Base-by-base conservation (phyloP, 2,797 vertebrate species). In the Buphagus erythrorhynchus region DNA sequence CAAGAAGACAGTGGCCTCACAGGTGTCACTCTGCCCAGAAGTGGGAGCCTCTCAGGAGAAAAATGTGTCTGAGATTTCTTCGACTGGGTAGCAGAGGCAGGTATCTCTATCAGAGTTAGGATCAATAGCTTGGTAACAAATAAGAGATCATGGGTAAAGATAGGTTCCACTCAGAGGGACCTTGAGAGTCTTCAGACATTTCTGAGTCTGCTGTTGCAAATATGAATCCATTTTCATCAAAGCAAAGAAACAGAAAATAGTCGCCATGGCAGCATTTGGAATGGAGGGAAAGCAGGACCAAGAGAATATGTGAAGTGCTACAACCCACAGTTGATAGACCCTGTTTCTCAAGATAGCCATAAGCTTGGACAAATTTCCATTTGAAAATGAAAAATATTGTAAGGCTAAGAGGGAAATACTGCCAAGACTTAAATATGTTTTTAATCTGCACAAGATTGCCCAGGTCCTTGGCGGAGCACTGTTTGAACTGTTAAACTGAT, bases 171-270 rank as follows among this genome's bases (percentile, higher is more conserved):
- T 94, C 26, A 10, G 68, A 85, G 54, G 42, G 33, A 77, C 86
- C 61, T 89, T 94, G 92, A 76, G 49, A 76, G 52, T 77, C 75
- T 93, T 93, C 66, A 51, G 66, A 35, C 43, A 48, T 87, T 95
- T 92, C 69, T 26, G 49, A 62, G 22, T 88, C 58, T 94, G 49
- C 54, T 80, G 45, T 75, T 90, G 61, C 62, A 91, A 83, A 90
- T 91, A 75, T 20, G 16, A 90, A 94, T 90, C 62, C 17, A 52
- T 93, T 93, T 52, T 80, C 43, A 36, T 93, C 54, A 83, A 86
- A 95, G 58, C 33, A 40, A 72, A 36, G 68, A 88, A 77, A 83
- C 14, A 38, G 49, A 85, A 85, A 88, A 55, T 31, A 67, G 19
- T 72, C 62, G 66, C 88, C 4, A 8, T 43, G 62, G 46, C 58